Evolutionary conservation across 1,140 invertebrate species (phyloP).

Genomic region (Caerostris extrusa): DNA sequence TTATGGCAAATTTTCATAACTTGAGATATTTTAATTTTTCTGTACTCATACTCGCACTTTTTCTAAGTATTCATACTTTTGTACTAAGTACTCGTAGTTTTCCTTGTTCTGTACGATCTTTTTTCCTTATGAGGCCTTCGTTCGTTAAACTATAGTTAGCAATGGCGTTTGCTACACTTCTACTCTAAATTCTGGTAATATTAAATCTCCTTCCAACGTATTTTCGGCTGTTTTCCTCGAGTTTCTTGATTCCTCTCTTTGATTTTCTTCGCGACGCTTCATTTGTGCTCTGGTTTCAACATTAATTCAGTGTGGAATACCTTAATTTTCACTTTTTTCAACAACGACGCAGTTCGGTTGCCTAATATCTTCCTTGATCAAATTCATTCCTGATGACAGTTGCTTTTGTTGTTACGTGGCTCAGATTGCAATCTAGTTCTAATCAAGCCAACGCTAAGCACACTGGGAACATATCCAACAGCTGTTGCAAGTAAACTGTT

Average conservation of each 20-base stretch:
- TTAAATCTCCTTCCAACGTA: background rate
- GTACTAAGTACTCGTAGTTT: background rate
- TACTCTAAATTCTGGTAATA: background rate
- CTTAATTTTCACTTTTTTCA: background rate
- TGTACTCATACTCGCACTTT: too few relatives aligned
- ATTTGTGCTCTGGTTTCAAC: background rate
- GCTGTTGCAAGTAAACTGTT: slow-evolving; percentile 9
- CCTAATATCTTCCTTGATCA: slow-evolving; percentile 23
- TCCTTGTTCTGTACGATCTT: background rate
- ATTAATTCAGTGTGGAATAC: background rate
- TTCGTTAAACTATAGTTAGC: background rate
- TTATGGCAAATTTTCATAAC: slow-evolving; percentile 14
- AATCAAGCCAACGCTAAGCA: slow-evolving; percentile 1
- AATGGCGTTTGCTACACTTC: background rate
- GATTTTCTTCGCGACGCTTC: background rate
- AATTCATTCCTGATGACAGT: background rate
- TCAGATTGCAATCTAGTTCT: background rate
- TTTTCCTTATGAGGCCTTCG: background rate
- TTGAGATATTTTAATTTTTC: background rate
- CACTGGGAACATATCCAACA: background rate
- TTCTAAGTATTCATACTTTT: too few relatives aligned
- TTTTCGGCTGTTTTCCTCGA: background rate
- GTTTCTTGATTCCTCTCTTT: background rate
- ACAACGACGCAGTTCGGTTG: background rate
- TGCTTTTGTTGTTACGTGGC: background rate